Conservation (phyloP, 1,140 invertebrate species). For the Macrobrachium nipponense region DNA sequence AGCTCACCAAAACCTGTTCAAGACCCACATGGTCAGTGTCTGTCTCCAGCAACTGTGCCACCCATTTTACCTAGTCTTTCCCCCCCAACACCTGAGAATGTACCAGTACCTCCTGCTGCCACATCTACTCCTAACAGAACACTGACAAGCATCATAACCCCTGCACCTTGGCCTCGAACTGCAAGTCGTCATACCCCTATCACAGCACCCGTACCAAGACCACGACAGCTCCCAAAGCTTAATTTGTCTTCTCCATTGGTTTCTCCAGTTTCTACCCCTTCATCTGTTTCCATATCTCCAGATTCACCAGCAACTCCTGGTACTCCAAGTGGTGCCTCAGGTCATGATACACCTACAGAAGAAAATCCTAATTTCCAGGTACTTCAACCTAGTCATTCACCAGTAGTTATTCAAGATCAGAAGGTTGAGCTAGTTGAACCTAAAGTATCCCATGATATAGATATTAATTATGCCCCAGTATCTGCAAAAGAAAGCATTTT, state of each 20-base stretch:
- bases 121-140: conserved; percentile 49
- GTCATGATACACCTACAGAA: conserved; percentile 41
- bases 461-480: not conserved
- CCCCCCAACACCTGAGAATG: conserved; percentile 45
- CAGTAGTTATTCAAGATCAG: conserved; percentile 13
- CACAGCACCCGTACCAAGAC: conserved; percentile 49
- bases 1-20: conserved; percentile 47
- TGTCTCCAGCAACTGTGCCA: conserved; percentile 23
- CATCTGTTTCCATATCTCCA: conserved; percentile 50
- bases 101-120: conserved; percentile 45
- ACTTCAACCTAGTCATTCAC: conserved; percentile 31
- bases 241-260: conserved; percentile 40
- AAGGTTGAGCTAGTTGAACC: not conserved
- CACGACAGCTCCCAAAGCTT: conserved; percentile 50
- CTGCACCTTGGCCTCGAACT: conserved; percentile 55
- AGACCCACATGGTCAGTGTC: conserved; percentile 23
- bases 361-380: conserved; percentile 11
- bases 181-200: conserved; percentile 36
- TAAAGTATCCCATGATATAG: conserved; percentile 16
- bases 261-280: conserved; percentile 48
- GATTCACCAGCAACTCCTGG: conserved; percentile 57
- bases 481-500: conserved; percentile 1
- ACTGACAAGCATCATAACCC: conserved; percentile 45
- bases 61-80: conserved; percentile 44
- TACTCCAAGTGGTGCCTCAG: conserved; percentile 27